Evolutionary conservation across 2,113 vertebrate species (phyloP).

Genomic region (Festucalex cinctus): DNA sequence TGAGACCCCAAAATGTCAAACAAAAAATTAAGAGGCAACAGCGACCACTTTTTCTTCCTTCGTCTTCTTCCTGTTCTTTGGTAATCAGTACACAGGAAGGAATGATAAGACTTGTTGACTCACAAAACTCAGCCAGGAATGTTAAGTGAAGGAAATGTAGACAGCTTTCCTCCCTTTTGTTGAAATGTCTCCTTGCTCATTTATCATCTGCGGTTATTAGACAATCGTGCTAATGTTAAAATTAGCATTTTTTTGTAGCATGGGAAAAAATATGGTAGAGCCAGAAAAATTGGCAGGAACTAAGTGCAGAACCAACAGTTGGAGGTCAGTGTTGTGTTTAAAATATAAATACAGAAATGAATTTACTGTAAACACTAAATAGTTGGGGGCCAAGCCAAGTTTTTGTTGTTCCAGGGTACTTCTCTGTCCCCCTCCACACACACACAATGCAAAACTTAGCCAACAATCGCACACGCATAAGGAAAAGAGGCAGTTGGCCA

Average conservation of each 20-base stretch:
- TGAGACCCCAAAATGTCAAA: conserved; percentile 9
- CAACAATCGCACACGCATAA: conserved; percentile 7
- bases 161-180: conserved; percentile 13
- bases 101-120: conserved; percentile 61
- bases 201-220: not conserved
- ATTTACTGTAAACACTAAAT: conserved; percentile 63
- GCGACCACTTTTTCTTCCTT: conserved; percentile 12
- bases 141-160: conserved; percentile 30
- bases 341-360: conserved; percentile 54
- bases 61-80: conserved; percentile 29
- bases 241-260: not conserved
- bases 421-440: not conserved
- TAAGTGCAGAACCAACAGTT: conserved; percentile 15
- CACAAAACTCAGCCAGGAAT: conserved; percentile 54
- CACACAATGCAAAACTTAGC: conserved; percentile 3
- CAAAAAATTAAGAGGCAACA: conserved; percentile 11
- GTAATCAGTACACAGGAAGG: conserved; percentile 65
- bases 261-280: conserved; percentile 5
- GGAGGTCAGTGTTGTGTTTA: conserved; percentile 48
- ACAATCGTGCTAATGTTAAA: not conserved
- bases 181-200: not conserved
- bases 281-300: not conserved
- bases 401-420: conserved; percentile 12
- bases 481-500: conserved; percentile 22
- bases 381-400: conserved; percentile 19